Evolutionary conservation across 1,140 invertebrate genomes (phyloP).

Genomic region (Macrotrachela quadricornifera): DNA sequence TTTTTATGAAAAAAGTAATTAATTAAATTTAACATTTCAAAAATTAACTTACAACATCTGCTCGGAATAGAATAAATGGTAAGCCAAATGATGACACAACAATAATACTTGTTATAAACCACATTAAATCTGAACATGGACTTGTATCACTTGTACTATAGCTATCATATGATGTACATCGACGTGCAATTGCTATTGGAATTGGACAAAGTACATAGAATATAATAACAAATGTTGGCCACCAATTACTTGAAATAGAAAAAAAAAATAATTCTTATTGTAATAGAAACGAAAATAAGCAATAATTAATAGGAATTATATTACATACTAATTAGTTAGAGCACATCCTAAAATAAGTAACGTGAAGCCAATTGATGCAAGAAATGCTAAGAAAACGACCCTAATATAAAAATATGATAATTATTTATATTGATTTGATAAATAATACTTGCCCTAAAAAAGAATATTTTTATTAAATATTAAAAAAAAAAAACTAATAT

Average conservation of each 20-base stretch:
- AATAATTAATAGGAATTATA: neutral
- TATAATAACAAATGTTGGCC: slow-evolving; percentile 83
- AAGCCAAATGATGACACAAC: slow-evolving; percentile 74
- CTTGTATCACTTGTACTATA: slow-evolving; percentile 42
- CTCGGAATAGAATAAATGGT: slow-evolving; percentile 51
- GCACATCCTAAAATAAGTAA: slow-evolving; percentile 85
- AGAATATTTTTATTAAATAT: too few species aligned
- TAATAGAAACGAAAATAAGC: too few species aligned
- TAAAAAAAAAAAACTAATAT: too few species aligned
- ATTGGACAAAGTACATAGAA: slow-evolving; percentile 79
- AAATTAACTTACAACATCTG: too few species aligned
- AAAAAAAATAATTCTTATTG: slow-evolving; percentile 9
- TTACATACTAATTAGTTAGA: slow-evolving; percentile 46
- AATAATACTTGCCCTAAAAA: too few species aligned
- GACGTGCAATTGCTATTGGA: slow-evolving; percentile 61
- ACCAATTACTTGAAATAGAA: slow-evolving; percentile 51
- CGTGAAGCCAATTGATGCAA: slow-evolving; percentile 82
- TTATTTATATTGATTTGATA: too few species aligned
- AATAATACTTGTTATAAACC: slow-evolving; percentile 78
- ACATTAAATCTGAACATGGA: slow-evolving; percentile 60
- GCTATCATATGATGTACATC: slow-evolving; percentile 37
- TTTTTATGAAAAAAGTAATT: too few species aligned
- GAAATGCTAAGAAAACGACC: slow-evolving; percentile 48
- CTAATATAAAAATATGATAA: neutral
- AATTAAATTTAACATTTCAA: too few species aligned